phyloP scores from a whole-genome alignment of 2,113 vertebrate genomes.

The Tylochromis polylepis region DNA sequence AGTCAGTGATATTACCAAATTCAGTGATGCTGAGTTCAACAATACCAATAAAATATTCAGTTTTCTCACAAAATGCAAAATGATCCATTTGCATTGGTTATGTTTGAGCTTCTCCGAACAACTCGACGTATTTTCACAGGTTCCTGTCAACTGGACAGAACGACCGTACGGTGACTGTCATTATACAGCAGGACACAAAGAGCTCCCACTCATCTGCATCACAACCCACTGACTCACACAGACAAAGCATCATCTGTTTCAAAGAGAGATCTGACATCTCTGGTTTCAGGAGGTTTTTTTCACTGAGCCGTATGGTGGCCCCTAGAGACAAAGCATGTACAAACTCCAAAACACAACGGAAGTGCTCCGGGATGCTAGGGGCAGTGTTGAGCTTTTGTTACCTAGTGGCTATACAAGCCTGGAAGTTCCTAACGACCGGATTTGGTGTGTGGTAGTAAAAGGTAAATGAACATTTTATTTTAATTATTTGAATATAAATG shows the following conservation, averaged over 20 bases:
- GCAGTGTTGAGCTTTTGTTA: too few species aligned
- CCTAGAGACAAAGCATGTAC: too few species aligned
- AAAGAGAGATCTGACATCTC: neutral
- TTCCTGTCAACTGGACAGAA: too few species aligned
- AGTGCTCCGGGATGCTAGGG: too few species aligned
- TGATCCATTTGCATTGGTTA: neutral
- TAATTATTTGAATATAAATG: too few species aligned
- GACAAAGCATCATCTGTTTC: neutral
- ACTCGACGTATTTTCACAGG: too few species aligned
- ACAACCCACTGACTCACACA: neutral
- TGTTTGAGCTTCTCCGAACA: neutral
- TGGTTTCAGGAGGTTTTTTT: neutral
- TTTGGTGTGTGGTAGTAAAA: too few species aligned
- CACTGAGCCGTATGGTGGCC: too few species aligned
- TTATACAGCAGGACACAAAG: neutral
- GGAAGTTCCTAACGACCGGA: too few species aligned
- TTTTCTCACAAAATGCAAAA: neutral
- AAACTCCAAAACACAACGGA: too few species aligned
- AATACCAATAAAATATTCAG: neutral
- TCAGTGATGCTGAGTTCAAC: neutral
- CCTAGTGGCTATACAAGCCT: too few species aligned
- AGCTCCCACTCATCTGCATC: neutral
- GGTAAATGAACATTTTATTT: too few species aligned
- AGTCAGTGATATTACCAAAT: neutral
- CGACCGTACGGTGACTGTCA: rapidly evolving